Evolutionary conservation across 1,140 invertebrate species (phyloP), one percentile per base, ranked within the genome.

Genomic region (Cardiocondyla obscurior): DNA sequence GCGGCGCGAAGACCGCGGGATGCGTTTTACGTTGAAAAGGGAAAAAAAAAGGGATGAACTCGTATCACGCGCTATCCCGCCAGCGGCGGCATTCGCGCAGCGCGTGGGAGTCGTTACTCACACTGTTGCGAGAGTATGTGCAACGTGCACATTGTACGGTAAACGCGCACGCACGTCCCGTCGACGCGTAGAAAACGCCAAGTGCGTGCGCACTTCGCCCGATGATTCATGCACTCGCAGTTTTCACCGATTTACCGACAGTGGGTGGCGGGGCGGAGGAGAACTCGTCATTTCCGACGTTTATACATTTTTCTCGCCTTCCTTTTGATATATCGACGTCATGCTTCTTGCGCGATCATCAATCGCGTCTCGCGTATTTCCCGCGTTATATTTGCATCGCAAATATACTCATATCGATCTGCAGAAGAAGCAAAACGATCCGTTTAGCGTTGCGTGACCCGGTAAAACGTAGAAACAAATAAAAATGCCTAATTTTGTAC

Each of bases 141-240:
- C n/a, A n/a, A n/a, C n/a, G 8, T 44, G 7, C 14, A 12, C 14
- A 44, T 44, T 16, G 12, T 4, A 46, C 2, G 2, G n/a, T n/a
- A n/a, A n/a, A n/a, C n/a, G n/a, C 44, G 1, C 5, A 16, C 44
- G 44, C 5, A 16, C 12, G 10, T 22, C 19, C 7, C 33, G 28
- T 72, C n/a, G 22, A 39, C 33, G 49, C 67, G 49, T 36, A 72
- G 67, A 72, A 53, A 30, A 49, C 28, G 44, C 25, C 12, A 72
- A 12, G 4, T 72, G 46, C 67, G 67, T 72, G 67, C 46, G 67
- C 46, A 53, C 22, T 72, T 72, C 19, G 49, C n/a, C 19, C 19
- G 67, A 72, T 72, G 67, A 72, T 72, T 72, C 67, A 72, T 72
- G 28, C 49, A 3, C 28, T 39, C 30, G 14, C 16, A 33, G 55